Percentiles rank a stretch among this genome's conserved stretches.
Conservation (phyloP, 2,113 vertebrate species). For the Argyrosomus japonicus region DNA sequence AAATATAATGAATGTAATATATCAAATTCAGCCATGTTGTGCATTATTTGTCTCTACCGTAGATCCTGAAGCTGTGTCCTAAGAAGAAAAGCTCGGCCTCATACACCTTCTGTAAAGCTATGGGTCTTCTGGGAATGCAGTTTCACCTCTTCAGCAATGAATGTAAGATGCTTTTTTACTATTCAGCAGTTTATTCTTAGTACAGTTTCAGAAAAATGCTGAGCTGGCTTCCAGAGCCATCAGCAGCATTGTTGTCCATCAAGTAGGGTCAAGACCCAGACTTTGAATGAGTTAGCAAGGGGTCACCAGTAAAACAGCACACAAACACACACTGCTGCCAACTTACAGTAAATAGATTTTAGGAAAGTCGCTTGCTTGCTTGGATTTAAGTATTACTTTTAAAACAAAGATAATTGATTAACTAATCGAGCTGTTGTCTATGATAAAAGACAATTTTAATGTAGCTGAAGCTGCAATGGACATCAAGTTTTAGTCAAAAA, state of each 20-base stretch:
- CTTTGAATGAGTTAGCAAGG: neutral
- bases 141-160: conserved; percentile 98
- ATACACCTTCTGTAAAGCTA: conserved; percentile 96
- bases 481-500: neutral
- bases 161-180: conserved; percentile 85
- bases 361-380: neutral
- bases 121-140: conserved; percentile 96
- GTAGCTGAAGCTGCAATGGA: neutral
- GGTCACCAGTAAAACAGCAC: neutral
- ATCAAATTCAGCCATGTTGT: neutral
- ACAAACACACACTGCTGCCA: conserved; percentile 5
- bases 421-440: neutral
- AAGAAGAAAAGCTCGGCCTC: conserved; percentile 98
- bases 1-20: neutral
- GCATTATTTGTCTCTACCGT: conserved; percentile 43
- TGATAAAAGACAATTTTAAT: neutral
- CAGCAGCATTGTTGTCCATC: conserved; percentile 6
- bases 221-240: conserved; percentile 15
- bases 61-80: conserved; percentile 98
- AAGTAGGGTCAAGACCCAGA: conserved; percentile 28
- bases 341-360: neutral
- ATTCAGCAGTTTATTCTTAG: conserved; percentile 38
- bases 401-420: neutral
- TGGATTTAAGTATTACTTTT: neutral
- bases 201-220: conserved; percentile 38